Evolutionary conservation across 2,113 vertebrate genomes (phyloP).

Genomic region (Lampris incognitus): DNA sequence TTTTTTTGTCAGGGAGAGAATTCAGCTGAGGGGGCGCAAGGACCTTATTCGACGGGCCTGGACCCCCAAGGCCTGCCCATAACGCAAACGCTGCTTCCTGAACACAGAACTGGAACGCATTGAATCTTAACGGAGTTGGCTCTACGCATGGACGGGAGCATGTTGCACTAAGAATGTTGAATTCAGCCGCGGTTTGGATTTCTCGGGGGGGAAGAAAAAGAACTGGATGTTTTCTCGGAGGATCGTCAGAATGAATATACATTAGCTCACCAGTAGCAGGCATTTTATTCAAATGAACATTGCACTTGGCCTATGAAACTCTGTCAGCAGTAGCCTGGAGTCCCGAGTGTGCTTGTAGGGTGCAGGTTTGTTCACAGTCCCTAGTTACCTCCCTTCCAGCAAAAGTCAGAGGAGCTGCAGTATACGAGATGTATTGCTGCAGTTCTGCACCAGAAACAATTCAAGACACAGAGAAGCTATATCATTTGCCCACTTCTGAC

Average conservation of each 20-base stretch:
- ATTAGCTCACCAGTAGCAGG: not conserved
- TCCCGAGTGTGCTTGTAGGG: not conserved
- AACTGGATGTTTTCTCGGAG: not conserved
- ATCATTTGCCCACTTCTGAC: slow-evolving; percentile 41
- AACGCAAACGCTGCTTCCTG: not conserved
- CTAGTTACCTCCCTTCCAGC: slow-evolving; percentile 14
- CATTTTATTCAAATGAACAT: slow-evolving; percentile 1
- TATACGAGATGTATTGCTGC: not conserved
- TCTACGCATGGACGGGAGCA: slow-evolving; percentile 13
- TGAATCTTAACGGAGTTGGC: slow-evolving; percentile 5
- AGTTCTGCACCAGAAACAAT: slow-evolving; percentile 15
- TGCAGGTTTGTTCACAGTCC: not conserved
- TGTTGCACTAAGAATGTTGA: not conserved
- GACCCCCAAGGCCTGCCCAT: no score
- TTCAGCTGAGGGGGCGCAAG: no score
- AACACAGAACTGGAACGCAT: slow-evolving; percentile 8
- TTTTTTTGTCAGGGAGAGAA: no score
- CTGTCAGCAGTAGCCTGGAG: not conserved
- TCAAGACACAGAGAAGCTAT: slow-evolving; percentile 26
- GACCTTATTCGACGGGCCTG: no score
- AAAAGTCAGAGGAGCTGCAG: slow-evolving; percentile 23
- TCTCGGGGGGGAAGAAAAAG: slow-evolving; percentile 11
- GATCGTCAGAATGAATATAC: slow-evolving; percentile 2
- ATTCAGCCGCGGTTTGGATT: not conserved
- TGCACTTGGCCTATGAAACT: slow-evolving; percentile 10